Conservation (phyloP, 2,888 invertebrate species). For the Caenorhabditis sp. region DNA sequence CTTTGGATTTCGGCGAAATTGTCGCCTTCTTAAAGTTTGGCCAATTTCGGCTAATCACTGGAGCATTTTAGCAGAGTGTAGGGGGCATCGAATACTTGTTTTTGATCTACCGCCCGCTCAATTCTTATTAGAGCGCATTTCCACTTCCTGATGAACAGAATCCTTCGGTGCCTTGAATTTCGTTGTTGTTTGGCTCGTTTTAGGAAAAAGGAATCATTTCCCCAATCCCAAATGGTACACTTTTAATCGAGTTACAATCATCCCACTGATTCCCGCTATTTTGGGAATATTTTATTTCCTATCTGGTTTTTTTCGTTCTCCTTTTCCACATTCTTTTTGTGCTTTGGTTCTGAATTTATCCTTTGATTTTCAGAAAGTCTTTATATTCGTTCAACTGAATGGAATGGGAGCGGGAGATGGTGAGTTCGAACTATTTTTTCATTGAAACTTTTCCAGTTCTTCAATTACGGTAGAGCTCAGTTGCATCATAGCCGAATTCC, state of each 20-base stretch:
- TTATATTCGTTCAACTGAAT: conserved; percentile 21
- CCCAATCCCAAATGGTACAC: conserved; percentile 16
- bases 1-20: background rate
- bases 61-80: background rate
- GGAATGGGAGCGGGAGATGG: conserved; percentile 52
- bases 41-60: background rate
- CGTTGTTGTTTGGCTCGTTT: no score
- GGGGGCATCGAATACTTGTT: background rate
- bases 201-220: background rate
- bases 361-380: conserved; percentile 27
- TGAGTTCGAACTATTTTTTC: conserved; percentile 25
- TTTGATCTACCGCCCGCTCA: background rate
- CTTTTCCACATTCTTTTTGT: background rate
- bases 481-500: no score
- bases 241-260: conserved; percentile 37
- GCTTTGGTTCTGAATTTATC: background rate
- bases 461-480: no score
- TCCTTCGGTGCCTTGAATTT: no score
- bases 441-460: background rate
- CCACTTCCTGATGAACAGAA: background rate
- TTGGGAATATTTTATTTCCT: conserved; percentile 14
- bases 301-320: background rate
- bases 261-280: conserved; percentile 13
- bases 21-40: conserved; percentile 3
- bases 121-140: background rate